Evolutionary conservation across 2,113 vertebrate genomes (phyloP).

Genomic region (Toxotes jaculatrix): DNA sequence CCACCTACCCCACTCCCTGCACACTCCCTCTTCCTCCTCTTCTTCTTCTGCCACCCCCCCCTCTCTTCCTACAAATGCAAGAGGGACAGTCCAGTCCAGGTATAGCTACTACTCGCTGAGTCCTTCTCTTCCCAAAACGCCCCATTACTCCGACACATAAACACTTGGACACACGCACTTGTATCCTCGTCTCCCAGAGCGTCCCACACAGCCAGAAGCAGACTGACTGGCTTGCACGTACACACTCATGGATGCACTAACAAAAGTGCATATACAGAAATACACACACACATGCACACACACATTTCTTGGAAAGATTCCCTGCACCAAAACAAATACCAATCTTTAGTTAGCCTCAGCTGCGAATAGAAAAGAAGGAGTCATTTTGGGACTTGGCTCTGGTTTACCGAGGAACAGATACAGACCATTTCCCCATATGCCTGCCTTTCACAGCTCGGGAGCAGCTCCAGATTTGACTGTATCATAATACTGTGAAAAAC

Average conservation of each 20-base stretch:
- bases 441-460: constrained; percentile 63
- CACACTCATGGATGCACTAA: constrained; percentile 63
- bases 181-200: constrained; percentile 72
- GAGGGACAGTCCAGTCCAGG: constrained; percentile 73
- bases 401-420: constrained; percentile 71
- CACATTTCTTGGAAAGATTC: constrained; percentile 83
- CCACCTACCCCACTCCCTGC: constrained; percentile 13
- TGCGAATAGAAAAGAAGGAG: constrained; percentile 77
- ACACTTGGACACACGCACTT: constrained; percentile 59
- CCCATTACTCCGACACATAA: constrained; percentile 60
- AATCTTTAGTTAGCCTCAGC: constrained; percentile 83
- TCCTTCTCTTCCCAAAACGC: constrained; percentile 67
- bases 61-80: constrained; percentile 45
- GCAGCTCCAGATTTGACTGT: constrained; percentile 57
- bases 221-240: constrained; percentile 60
- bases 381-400: constrained; percentile 77
- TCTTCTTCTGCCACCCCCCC: constrained; percentile 16
- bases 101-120: constrained; percentile 72
- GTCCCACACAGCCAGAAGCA: constrained; percentile 75
- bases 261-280: constrained; percentile 64
- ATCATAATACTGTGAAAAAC: constrained; percentile 50
- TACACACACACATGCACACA: constrained; percentile 56
- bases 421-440: constrained; percentile 69
- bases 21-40: constrained; percentile 60
- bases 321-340: constrained; percentile 84